Base-by-base conservation (phyloP, 2,888 invertebrate species). In the Phortica okadai region DNA sequence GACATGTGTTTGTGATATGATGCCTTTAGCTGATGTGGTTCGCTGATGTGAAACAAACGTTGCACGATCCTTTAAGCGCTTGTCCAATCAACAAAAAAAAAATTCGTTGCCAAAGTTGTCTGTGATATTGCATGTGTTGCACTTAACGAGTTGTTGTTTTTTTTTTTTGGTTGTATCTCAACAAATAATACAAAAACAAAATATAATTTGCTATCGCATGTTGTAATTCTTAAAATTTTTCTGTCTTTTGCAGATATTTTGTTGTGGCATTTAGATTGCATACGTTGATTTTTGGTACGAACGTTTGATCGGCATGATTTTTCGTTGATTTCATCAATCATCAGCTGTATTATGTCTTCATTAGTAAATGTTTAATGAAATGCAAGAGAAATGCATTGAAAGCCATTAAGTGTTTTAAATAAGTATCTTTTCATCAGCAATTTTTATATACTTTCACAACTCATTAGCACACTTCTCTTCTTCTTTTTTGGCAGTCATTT, bases 21-120 rank as follows among this genome's bases (percentile, higher is more conserved):
- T 33, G 33, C 25, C 16, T 16, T 25, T 62, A n/a, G 25, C 25
- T 62, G 62, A 62, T 62, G 25, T 25, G 25, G 25, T 62, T 10
- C 25, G 62, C 62, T 62, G 62, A 62, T 62, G 62, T 62, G 16
- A 62, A 50, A 8, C 50, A 50, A 50, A 50, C 33, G 50, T 14
- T 50, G 50, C 14, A 50, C 10, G 50, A 50, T 50, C 14, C 50
- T 14, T 50, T 14, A 50, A 50, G 50, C 50, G 2, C 33, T 33
- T 33, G 33, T 33, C 33, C 33, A 33, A 33, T 33, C 33, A 33
- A 33, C 33, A 33, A 33, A 33, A 33, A 33, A 33, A 33, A 33
- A 33, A 33, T 0, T 21, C 21, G 21, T 21, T 21, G 21, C 21
- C 33, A 33, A 33, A 2, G 33, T 50, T 50, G 4, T 8, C 50